Evolutionary conservation across 2,888 invertebrate species (phyloP).

Genomic region (Nymphalis polychloros): DNA sequence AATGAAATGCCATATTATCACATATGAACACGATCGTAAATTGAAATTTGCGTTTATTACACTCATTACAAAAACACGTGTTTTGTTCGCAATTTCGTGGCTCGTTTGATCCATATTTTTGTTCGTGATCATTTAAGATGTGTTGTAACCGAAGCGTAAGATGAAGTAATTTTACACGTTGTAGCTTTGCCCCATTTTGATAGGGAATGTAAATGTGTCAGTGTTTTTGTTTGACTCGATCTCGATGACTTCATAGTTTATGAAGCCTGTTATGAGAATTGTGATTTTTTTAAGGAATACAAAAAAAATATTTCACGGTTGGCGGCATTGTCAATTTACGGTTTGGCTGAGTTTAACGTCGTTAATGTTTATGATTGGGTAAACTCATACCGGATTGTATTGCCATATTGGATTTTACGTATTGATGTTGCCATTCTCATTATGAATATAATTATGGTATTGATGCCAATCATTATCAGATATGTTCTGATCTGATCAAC

Average conservation of each 20-base stretch:
- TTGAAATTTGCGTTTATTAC: conserved; percentile 29
- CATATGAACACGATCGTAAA: conserved; percentile 22
- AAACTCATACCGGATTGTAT: too few species aligned
- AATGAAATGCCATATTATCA: conserved; percentile 19
- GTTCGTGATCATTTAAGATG: conserved; percentile 17
- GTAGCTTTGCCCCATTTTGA: conserved; percentile 22
- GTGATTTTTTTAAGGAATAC: background rate
- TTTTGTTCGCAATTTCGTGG: conserved; percentile 22
- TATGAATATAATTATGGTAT: too few species aligned
- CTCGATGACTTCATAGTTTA: background rate
- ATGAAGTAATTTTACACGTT: conserved; percentile 24
- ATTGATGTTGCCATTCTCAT: too few species aligned
- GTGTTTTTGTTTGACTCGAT: background rate
- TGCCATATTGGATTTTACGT: too few species aligned
- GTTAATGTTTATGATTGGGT: too few species aligned
- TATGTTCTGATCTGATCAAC: too few species aligned
- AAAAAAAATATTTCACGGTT: background rate
- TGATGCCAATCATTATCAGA: too few species aligned
- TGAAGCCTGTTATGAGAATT: background rate
- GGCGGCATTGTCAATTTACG: background rate
- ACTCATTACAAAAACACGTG: conserved; percentile 26
- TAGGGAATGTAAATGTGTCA: conserved; percentile 18
- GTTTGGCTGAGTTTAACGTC: background rate
- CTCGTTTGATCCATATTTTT: conserved; percentile 27
- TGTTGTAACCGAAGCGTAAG: conserved; percentile 12